Base-by-base conservation (phyloP, 2,797 vertebrate species). In the Anguilla pacifica region DNA sequence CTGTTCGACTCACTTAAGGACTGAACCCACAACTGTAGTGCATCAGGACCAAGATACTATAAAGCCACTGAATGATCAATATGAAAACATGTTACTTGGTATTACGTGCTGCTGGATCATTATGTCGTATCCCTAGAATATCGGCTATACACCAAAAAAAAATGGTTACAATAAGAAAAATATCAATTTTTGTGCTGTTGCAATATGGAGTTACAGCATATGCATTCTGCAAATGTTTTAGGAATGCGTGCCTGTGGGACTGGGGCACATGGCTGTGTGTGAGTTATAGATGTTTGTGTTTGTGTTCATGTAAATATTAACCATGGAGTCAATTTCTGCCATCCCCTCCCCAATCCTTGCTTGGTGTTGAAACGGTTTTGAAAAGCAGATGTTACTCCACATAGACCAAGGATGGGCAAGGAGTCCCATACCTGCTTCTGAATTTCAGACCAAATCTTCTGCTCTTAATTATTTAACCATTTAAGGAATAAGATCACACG, bases 11-110 rank as follows among this genome's bases (percentile, higher is more conserved):
- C 67, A 2, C 67, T 31, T 10, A 70, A 31, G n/a, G 9, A 31
- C n/a, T 10, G n/a, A 70, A 70, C 25, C 51, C 28, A 25, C 85
- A 89, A 92, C 88, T 90, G 90, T 91, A 86, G 89, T 90, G 89
- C 89, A 88, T 91, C 87, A 53, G 90, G 84, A 88, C 92, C 91
- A 89, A 88, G 91, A 88, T 59, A 90, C 90, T 91, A 92, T 28
- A 70, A 70, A 70, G 25, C 25, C 25, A n/a, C n/a, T n/a, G 25
- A 70, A 70, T 70, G n/a, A n/a, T n/a, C n/a, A n/a, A n/a, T 70
- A 70, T 70, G 6, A 70, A 70, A 70, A 70, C 64, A n/a, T n/a
- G 7, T 70, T 28, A 70, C n/a, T 70, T 70, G 64, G 64, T 70
- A 70, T 70, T 28, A 70, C 25, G 11, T n/a, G 28, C 25, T 5